Evolutionary conservation across 2,797 vertebrate genomes (phyloP), one percentile per base, ranked within the genome.

Genomic region (Manis javanica): DNA sequence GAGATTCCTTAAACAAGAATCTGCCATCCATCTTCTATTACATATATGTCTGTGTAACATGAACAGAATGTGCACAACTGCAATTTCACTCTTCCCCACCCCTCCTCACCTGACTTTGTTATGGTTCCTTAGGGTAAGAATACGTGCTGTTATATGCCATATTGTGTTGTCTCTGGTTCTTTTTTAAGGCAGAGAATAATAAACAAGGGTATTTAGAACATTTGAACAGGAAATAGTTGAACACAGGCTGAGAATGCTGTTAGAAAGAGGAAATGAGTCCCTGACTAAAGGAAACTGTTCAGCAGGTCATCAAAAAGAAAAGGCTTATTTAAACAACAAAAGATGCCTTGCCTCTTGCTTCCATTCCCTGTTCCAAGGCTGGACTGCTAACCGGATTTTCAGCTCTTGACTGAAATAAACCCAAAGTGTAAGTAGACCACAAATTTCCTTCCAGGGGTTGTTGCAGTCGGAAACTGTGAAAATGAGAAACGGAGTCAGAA

Each of bases 201-300:
- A 94, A 96, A 42, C n/a, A 97, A 97, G 84, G 90, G 82, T 63
- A 93, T 97, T 96, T 78, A 96, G 96, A 97, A 98, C 97, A 97
- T 63, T 42, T 87, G 63, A 97, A 96, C 93, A 98, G 98, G 97
- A 98, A 98, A 97, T 94, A 23, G 93, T 91, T 94, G 90, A 89
- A 93, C 42, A 66, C 29, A 93, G 97, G 21, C 95, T 64, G 69
- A 68, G 94, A 96, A 96, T 96, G 75, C 46, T 92, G 75, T 94
- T 97, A 26, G 59, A 89, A 91, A 97, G 91, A 94, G 98, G 98
- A 98, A 98, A 97, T 98, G 94, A 98, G 81, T 97, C 95, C 88
- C 68, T 19, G 86, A 83, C 91, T 97, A 82, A 94, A 98, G 93
- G 79, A 97, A 94, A 42, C 63, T 97, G 31, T 97, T 97, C 81